Evolutionary conservation across 2,888 invertebrate genomes (phyloP), one percentile per base, ranked within the genome.

Genomic region (Aspidapion aeneum): DNA sequence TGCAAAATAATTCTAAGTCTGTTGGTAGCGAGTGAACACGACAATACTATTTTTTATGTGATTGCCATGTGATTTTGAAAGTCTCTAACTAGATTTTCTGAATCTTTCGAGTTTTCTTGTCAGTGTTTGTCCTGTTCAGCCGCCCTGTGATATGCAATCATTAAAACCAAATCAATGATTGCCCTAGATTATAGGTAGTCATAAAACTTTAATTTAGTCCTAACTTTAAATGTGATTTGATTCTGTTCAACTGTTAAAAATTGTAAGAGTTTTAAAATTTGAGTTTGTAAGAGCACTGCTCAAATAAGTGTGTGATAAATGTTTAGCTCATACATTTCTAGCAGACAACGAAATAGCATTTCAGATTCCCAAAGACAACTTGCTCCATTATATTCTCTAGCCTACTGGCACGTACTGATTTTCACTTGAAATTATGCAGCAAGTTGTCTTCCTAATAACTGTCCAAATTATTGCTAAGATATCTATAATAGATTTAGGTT

Each of bases 1-100:
- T 68, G 69, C 70, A 68, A 68, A 69, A 71, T 71, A 67, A 71
- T 66, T 71, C 78, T 76, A 74, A 74, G 72, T 70, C 73, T 71
- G 72, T 73, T 72, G 73, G 74, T 74, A 75, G 79, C 79, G 80
- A 80, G 79, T 80, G 80, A 79, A 78, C 79, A 80, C 79, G 80
- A 80, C 79, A 79, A 79, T 79, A 75, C 69, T 21, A 9, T n/a
- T 52, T 52, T 52, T 52, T 9, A 9, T 52, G 52, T 52, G 52
- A 52, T 52, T 52, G n/a, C n/a, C n/a, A 35, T 35, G 35, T 52
- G 52, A 52, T 18, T 52, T 52, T 52, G 17, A 52, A n/a, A 52
- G 19, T 52, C 52, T 52, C 17, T n/a, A n/a, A n/a, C 52, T 52
- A 52, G 18, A 52, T 52, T 52, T 35, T 52, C 17, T 9, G 52